Evolutionary conservation across 2,797 vertebrate genomes (phyloP).

Genomic region (Picus viridis): DNA sequence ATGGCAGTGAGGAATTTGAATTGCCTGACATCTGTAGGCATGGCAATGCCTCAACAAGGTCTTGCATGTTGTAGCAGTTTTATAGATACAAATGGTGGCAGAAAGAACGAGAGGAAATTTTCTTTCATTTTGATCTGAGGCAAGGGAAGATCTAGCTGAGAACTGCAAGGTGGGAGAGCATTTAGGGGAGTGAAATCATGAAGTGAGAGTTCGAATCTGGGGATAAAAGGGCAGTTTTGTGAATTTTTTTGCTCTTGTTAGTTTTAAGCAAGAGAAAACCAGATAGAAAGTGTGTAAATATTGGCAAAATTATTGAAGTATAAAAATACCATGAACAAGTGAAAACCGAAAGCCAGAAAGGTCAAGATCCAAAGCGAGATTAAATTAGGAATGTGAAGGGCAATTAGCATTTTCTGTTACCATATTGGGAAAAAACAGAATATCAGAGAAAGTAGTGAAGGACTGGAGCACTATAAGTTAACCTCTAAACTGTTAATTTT

Average conservation of each 20-base stretch:
- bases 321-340: neutral
- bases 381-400: neutral
- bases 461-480: neutral
- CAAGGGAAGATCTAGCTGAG: neutral
- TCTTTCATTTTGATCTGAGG: neutral
- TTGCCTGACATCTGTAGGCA: neutral
- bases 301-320: neutral
- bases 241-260: neutral
- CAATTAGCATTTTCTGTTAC: neutral
- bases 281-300: neutral
- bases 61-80: neutral
- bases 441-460: neutral
- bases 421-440: neutral
- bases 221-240: neutral
- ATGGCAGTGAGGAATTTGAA: neutral
- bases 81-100: neutral
- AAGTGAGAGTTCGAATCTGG: neutral
- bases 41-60: rapidly evolving
- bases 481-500: neutral
- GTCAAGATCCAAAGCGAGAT: neutral
- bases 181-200: neutral
- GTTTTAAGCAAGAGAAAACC: neutral
- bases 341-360: neutral
- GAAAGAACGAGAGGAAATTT: neutral
- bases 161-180: neutral